Evolutionary conservation across 64 coral and sea anemone species (phyloP).

Genomic region (Trachythela sp.): DNA sequence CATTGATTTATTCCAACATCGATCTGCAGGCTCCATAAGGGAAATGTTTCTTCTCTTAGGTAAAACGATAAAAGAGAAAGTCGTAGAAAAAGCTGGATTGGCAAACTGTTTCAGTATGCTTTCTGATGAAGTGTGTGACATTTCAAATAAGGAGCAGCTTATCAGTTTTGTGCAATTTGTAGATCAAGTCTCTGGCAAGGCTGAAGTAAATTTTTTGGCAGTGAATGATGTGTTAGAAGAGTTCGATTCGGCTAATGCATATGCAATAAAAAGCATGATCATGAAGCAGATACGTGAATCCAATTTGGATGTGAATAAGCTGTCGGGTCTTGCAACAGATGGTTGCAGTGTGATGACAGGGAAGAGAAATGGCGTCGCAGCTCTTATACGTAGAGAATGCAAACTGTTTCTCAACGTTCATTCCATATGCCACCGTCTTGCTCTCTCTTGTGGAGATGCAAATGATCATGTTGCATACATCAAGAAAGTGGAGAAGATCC

Average conservation of each 20-base stretch:
- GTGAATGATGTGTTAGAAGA: conserved; percentile 43
- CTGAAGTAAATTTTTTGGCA: conserved; percentile 19
- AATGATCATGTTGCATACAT: conserved; percentile 46
- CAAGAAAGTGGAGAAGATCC: conserved; percentile 41
- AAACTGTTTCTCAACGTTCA: no score
- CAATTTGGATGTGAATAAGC: no score
- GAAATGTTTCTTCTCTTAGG: conserved; percentile 55
- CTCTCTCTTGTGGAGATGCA: conserved; percentile 59
- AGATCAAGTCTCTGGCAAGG: conserved; percentile 9
- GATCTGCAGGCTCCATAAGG: conserved; percentile 38
- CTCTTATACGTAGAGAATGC: conserved; percentile 32
- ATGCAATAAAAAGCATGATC: conserved; percentile 32
- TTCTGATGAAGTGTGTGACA: not conserved
- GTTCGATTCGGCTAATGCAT: conserved; percentile 43
- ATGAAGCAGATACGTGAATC: conserved; percentile 34
- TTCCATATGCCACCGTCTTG: conserved; percentile 64
- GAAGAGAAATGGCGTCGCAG: conserved; percentile 50
- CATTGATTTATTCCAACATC: conserved; percentile 38
- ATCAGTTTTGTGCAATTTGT: conserved; percentile 3
- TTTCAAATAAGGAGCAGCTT: not conserved
- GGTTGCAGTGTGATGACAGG: conserved; percentile 58
- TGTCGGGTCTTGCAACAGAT: conserved; percentile 54
- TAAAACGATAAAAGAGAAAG: conserved; percentile 26
- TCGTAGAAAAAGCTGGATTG: conserved; percentile 19
- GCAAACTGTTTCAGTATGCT: conserved; percentile 49